phyloP scores from a whole-genome alignment of 2,888 invertebrate species.

The Cactoblastis cactorum region DNA sequence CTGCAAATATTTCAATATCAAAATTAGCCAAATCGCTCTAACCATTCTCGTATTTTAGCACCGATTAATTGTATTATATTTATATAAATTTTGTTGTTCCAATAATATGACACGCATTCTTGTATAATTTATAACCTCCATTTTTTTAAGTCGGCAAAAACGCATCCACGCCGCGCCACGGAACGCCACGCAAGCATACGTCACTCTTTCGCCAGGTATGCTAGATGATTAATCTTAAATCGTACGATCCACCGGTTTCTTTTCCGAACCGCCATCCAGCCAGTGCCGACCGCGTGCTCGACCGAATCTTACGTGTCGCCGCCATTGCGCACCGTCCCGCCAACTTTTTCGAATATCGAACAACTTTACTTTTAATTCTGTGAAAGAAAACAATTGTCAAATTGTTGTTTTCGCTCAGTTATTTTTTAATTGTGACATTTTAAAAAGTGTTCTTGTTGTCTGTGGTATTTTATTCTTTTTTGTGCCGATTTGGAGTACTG shows the following conservation, averaged over 20 bases:
- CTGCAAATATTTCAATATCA: too few relatives aligned
- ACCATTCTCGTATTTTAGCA: too few relatives aligned
- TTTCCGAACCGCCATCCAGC: background rate
- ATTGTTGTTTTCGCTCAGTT: background rate
- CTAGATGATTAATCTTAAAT: slow-evolving; percentile 17
- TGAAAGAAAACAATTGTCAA: background rate
- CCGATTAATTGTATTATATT: too few relatives aligned
- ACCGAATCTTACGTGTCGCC: background rate
- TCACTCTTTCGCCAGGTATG: slow-evolving; percentile 15
- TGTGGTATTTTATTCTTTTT: slow-evolving; percentile 15
- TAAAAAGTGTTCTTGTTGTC: slow-evolving; percentile 4
- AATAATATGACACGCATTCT: too few relatives aligned
- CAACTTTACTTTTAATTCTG: slow-evolving; percentile 10
- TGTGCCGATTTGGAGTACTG: slow-evolving; percentile 13
- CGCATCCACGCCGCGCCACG: slow-evolving; percentile 16
- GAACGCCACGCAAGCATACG: slow-evolving; percentile 12
- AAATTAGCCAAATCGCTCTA: too few relatives aligned
- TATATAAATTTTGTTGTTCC: too few relatives aligned
- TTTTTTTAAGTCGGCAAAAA: slow-evolving; percentile 3
- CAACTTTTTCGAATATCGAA: slow-evolving; percentile 8
- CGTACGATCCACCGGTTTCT: slow-evolving; percentile 19
- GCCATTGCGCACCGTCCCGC: background rate
- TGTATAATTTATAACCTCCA: too few relatives aligned
- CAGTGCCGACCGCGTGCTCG: slow-evolving; percentile 12
- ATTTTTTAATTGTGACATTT: slow-evolving; percentile 9